Percentiles rank a stretch among this genome's conserved stretches.
Evolutionary conservation across 2,888 invertebrate species (phyloP).

Genomic region (Argyra leucocephala): DNA sequence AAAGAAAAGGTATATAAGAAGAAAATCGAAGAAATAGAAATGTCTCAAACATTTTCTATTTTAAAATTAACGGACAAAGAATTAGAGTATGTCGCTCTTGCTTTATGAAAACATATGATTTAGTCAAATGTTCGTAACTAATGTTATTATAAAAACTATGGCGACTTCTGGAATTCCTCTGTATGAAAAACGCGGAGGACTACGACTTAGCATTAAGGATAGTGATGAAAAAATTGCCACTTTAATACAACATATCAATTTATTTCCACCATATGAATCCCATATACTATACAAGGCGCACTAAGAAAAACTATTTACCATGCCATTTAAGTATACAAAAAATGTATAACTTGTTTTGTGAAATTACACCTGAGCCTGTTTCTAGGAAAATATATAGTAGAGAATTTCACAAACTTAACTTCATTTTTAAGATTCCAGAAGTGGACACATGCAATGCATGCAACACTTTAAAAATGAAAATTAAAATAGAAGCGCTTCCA

Average conservation of each 20-base stretch:
- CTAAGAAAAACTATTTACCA: conserved; percentile 2
- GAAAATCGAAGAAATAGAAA: not conserved
- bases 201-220: not conserved
- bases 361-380: not conserved
- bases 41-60: not conserved
- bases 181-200: not conserved
- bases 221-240: not conserved
- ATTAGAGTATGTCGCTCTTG: not conserved
- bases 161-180: not conserved
- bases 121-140: conserved; percentile 4
- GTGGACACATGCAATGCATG: no score
- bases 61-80: not conserved
- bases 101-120: conserved; percentile 7
- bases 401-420: no score
- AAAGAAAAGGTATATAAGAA: not conserved
- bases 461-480: no score
- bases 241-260: not conserved
- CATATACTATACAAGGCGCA: conserved; percentile 4
- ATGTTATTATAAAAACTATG: not conserved
- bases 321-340: not conserved
- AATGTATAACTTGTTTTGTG: not conserved
- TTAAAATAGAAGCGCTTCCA: no score
- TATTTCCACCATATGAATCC: not conserved
- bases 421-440: no score
- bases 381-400: no score